Evolutionary conservation across 2,113 vertebrate genomes (phyloP), one percentile per base, ranked within the genome.

Genomic region (Gopherus flavomarginatus): DNA sequence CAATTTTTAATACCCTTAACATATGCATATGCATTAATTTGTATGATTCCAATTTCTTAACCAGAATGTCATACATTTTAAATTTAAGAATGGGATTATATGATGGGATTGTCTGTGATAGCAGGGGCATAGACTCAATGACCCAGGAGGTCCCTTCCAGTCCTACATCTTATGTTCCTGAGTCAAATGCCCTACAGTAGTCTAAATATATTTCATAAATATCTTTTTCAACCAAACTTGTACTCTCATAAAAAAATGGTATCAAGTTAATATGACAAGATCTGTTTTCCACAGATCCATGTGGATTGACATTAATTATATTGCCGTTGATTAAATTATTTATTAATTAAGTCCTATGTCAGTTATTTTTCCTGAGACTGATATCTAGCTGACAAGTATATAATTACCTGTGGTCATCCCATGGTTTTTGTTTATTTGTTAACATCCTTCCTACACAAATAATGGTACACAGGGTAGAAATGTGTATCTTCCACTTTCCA

Each of bases 321-420:
- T 38, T 38, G 35, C 17, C 7, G 38, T 69, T n/a, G 17, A 19
- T 69, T 69, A 72, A 69, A 88, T 81, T 35, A 2, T 2, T 35
- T 53, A 57, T 31, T 4, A 87, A 84, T 80, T 38, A 10, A 0
- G 0, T 54, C 2, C 53, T 54, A 52, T 1, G 69, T 77, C 3
- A 69, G 19, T 85, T 87, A 65, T 53, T 24, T 14, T 69, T 1
- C 13, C 69, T 92, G 24, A 8, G 27, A 80, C 1, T 2, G 38
- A 2, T 50, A 57, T 26, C 10, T 50, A 3, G 2, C 42, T 27
- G 5, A 84, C 59, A 24, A 3, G 9, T 11, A 8, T 86, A 24
- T 75, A 78, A 82, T 56, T 81, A 4, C 52, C 53, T 2, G 47
- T 9, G 11, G 26, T 85, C 14, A 59, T 14, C 21, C 83, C 6